These are phyloP conservation scores for Zophobas atratus DNA, from an alignment of 1,140 invertebrate genomes.

Conservation along the genomic window DNA sequence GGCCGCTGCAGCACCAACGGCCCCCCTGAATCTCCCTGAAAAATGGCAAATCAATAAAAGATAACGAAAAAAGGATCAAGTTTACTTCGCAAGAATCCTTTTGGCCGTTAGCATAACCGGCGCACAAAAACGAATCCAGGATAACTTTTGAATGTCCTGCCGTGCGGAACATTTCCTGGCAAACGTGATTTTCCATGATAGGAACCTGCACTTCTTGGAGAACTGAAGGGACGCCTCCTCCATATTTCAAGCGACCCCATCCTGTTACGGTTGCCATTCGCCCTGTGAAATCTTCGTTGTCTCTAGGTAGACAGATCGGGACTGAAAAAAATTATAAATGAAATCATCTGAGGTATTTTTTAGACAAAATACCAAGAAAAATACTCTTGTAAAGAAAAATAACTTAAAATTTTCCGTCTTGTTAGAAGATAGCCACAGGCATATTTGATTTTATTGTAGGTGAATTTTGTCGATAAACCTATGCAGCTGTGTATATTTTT, in stretches of 20 bases:
- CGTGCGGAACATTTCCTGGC: slow-evolving; percentile 94
- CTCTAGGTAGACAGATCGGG: slow-evolving; percentile 92
- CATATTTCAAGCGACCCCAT: slow-evolving; percentile 78
- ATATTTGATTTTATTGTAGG: too few relatives aligned
- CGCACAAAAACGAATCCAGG: slow-evolving; percentile 92
- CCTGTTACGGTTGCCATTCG: slow-evolving; percentile 89
- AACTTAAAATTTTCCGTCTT: too few relatives aligned
- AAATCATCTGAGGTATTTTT: not conserved
- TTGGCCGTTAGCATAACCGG: slow-evolving; percentile 92
- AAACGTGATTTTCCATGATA: slow-evolving; percentile 91
- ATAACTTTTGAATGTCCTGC: slow-evolving; percentile 91
- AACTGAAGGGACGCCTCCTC: slow-evolving; percentile 89
- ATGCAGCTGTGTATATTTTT: too few relatives aligned
- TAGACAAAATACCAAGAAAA: not conserved
- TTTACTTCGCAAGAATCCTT: slow-evolving; percentile 94
- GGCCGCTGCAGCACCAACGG: slow-evolving; percentile 87
- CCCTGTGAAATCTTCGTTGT: slow-evolving; percentile 86
- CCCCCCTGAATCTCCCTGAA: slow-evolving; percentile 93
- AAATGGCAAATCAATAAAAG: slow-evolving; percentile 48
- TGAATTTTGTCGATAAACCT: too few relatives aligned
- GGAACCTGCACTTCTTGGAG: slow-evolving; percentile 94
- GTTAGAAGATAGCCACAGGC: too few relatives aligned
- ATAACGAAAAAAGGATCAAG: slow-evolving; percentile 15
- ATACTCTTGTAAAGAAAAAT: not conserved
- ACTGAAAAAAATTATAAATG: slow-evolving; percentile 70